Conservation (phyloP, 2,797 vertebrate species). For the Chiroxiphia lanceolata region DNA sequence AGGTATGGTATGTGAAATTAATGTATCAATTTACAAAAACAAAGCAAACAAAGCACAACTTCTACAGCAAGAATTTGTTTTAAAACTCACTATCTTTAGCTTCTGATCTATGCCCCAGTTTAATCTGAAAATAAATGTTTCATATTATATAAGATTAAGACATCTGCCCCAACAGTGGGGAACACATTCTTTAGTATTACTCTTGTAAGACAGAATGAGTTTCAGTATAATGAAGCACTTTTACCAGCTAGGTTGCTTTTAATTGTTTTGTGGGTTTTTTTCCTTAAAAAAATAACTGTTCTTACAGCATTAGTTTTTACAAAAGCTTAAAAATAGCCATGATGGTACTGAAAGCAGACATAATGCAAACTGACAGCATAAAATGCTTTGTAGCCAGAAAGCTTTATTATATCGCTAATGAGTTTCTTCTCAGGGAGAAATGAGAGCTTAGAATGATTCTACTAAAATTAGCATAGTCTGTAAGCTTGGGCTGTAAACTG, state of each 20-base stretch:
- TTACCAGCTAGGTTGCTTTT: background rate
- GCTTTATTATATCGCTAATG: background rate
- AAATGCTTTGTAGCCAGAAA: background rate
- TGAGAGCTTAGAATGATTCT: background rate
- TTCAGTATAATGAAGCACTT: background rate
- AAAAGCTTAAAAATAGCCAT: background rate
- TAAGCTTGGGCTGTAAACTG: background rate
- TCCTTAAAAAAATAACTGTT: background rate
- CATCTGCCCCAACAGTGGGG: background rate
- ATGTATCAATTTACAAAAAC: background rate
- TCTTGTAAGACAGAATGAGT: background rate
- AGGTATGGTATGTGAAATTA: background rate
- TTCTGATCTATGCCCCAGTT: conserved; percentile 95
- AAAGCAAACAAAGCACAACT: background rate
- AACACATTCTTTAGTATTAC: background rate
- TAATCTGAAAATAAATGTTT: conserved; percentile 82
- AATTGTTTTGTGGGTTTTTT: rapidly evolving
- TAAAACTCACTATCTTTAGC: conserved; percentile 92
- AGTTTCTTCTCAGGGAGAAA: background rate
- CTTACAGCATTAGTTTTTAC: background rate
- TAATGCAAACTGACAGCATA: background rate
- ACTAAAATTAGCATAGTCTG: background rate
- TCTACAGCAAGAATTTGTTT: background rate
- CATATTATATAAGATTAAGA: background rate
- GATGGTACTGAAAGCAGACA: background rate